Evolutionary conservation across 1,140 invertebrate genomes (phyloP), one percentile per base, ranked within the genome.

Genomic region (Zaprionus ghesquierei): DNA sequence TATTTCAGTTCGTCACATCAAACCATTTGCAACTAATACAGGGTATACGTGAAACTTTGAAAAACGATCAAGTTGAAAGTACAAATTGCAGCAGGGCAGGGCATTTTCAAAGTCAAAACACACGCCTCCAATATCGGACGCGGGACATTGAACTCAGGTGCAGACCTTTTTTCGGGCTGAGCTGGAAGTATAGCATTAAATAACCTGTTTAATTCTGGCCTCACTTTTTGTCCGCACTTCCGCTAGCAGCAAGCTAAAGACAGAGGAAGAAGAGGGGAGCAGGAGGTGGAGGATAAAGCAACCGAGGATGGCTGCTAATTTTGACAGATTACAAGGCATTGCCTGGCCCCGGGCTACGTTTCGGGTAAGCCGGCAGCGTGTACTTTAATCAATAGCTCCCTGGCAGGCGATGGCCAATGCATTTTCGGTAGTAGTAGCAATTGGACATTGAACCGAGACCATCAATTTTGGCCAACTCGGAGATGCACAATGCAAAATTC

Each of bases 281-380:
- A 71, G 66, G 79, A 79, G 46, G 25, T 5, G 25, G 27, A 29
- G 27, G n/a, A n/a, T 41, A 41, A 41, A 15, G 35, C 2, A 41
- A 15, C 6, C n/a, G 6, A 41, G n/a, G n/a, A 41, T 15, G 35
- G 38, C 80, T 74, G 72, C 79, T 77, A 87, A 87, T 87, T 87
- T 87, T 87, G 84, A 87, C 84, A 87, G 84, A 87, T 87, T 87
- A 87, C 84, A 87, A 89, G 84, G 80, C 84, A 82, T 69, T 63
- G 65, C 51, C 53, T 46, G 35, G 38, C 69, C 63, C 35, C 13
- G 33, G 66, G 75, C 56, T 51, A 6, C 29, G 50, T 13, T 58
- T 53, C 63, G 60, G 66, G 72, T 89, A 84, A 82, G 79, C 84
- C 76, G 77, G 51, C 63, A 72, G 58, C 54, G 22, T 51, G 29